A percentile compares a stretch with the other conserved stretches of the same genome.
phyloP scores from a whole-genome alignment of 2,113 vertebrate genomes.

The Phalacrocorax brasilianus region DNA sequence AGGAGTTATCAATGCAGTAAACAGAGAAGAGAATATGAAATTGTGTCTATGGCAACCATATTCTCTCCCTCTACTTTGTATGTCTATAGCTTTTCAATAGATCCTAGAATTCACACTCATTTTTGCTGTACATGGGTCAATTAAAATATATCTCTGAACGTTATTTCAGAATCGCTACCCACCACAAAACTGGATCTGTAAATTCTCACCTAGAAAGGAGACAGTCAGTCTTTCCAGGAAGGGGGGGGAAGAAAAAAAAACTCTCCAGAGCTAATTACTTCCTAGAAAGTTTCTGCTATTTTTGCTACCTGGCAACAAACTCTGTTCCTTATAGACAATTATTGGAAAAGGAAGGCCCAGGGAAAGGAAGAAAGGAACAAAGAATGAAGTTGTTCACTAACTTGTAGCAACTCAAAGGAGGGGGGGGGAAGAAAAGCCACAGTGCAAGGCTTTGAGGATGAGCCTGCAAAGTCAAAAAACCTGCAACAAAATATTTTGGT shows the following conservation, averaged over 20 bases:
- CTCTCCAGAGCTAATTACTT: neutral
- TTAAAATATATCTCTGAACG: conserved; percentile 1
- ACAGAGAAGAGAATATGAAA: conserved; percentile 2
- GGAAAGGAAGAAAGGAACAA: neutral
- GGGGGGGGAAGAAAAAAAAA: neutral
- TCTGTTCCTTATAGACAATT: neutral
- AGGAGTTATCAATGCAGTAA: conserved; percentile 3
- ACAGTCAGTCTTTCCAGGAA: neutral
- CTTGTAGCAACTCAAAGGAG: neutral
- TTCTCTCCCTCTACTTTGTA: neutral
- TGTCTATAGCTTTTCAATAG: neutral
- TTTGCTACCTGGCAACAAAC: neutral
- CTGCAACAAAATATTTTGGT: neutral
- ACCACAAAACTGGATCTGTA: neutral
- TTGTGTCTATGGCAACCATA: conserved; percentile 53
- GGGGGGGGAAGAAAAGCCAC: neutral
- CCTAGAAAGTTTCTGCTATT: neutral
- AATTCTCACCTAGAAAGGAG: neutral
- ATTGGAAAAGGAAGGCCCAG: neutral
- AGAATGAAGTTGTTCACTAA: neutral
- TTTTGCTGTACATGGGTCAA: neutral
- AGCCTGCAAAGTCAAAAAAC: neutral
- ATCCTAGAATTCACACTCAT: neutral
- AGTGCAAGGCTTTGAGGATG: neutral
- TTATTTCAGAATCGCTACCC: neutral